Evolutionary conservation across 2,113 vertebrate genomes (phyloP).

Genomic region (Meles meles): DNA sequence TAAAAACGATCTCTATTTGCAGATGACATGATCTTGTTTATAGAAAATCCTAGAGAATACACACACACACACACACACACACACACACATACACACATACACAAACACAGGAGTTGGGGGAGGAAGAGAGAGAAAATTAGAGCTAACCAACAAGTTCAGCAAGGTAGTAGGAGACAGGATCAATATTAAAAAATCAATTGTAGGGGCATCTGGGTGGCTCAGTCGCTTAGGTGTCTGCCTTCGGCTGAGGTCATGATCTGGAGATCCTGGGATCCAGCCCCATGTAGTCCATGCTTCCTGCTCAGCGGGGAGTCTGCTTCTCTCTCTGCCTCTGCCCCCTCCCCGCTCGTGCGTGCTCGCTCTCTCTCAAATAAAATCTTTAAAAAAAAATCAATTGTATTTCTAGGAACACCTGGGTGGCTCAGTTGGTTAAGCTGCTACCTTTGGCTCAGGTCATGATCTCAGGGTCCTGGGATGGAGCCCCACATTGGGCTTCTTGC

Average conservation of each 20-base stretch:
- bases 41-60: background rate
- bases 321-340: background rate
- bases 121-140: background rate
- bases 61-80: background rate
- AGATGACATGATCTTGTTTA: background rate
- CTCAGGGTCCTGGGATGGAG: background rate
- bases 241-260: background rate
- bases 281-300: background rate
- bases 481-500: background rate
- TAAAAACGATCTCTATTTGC: background rate
- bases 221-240: background rate
- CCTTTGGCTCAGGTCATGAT: background rate
- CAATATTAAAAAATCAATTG: background rate
- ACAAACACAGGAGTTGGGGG: background rate
- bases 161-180: background rate
- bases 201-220: background rate
- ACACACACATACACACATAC: background rate
- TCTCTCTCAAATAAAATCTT: background rate
- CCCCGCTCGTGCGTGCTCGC: background rate
- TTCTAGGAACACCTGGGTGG: background rate
- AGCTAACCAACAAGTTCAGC: background rate
- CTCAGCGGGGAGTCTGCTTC: background rate
- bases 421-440: background rate
- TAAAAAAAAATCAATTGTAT: background rate
- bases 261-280: background rate